Percentiles rank a stretch among this genome's conserved stretches.
Conservation (phyloP, 1,140 invertebrate genomes). For the Subanguina moxae region DNA sequence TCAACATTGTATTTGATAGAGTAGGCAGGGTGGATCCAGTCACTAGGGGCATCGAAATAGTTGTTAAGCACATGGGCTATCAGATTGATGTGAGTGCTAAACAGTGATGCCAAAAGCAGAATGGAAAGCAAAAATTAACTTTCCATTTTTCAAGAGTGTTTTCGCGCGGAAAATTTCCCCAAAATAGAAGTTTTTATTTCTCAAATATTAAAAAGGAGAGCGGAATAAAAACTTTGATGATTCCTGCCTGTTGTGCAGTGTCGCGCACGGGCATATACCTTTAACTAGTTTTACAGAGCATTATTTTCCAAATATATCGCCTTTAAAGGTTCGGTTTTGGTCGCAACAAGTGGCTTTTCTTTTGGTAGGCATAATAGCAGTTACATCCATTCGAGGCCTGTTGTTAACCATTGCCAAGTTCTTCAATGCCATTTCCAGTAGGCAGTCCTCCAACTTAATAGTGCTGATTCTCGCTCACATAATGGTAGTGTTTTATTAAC, state of each 20-base stretch:
- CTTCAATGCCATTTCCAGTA: constrained; percentile 99
- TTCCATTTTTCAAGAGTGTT: neutral
- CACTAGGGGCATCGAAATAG: constrained; percentile 90
- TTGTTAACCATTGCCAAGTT: constrained; percentile 98
- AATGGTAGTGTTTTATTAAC: constrained; percentile 70
- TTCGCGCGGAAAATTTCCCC: too few relatives aligned
- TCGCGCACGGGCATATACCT: too few relatives aligned
- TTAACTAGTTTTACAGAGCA: too few relatives aligned
- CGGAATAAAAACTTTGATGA: too few relatives aligned
- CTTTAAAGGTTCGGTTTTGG: constrained; percentile 74
- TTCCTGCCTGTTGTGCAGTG: too few relatives aligned
- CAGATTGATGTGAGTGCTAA: constrained; percentile 77
- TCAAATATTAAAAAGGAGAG: too few relatives aligned
- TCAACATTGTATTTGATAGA: constrained; percentile 94
- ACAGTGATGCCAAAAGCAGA: constrained; percentile 57
- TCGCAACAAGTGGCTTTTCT: constrained; percentile 97
- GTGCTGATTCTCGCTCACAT: constrained; percentile 92
- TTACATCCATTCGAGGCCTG: constrained; percentile 92
- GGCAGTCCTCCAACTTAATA: constrained; percentile 96
- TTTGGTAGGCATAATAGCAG: constrained; percentile 91
- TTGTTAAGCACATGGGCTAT: constrained; percentile 91
- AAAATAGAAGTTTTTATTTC: too few relatives aligned
- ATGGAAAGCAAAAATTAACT: constrained; percentile 12
- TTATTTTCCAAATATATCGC: constrained; percentile 49
- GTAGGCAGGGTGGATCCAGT: constrained; percentile 98